Evolutionary conservation across 2,888 invertebrate genomes (phyloP).

Genomic region (Iphiclides podalirius): DNA sequence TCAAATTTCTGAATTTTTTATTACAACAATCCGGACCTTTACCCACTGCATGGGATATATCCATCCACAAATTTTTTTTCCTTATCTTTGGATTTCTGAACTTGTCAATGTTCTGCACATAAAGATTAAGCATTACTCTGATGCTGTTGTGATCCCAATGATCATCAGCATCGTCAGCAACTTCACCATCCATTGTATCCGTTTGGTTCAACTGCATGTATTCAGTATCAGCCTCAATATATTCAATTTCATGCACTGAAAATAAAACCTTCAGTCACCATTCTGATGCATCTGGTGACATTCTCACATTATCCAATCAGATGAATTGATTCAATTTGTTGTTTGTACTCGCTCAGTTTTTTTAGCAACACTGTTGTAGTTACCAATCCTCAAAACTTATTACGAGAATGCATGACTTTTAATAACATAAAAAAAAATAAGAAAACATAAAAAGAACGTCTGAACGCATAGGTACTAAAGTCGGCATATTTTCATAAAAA

Average conservation of each 20-base stretch:
- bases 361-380: neutral
- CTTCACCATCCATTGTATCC: conserved; percentile 51
- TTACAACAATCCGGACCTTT: conserved; percentile 67
- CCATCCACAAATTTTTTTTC: conserved; percentile 69
- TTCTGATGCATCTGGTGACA: conserved; percentile 21
- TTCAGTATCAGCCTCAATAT: conserved; percentile 51
- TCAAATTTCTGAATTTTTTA: conserved; percentile 70
- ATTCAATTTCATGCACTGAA: conserved; percentile 54
- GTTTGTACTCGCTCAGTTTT: neutral
- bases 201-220: conserved; percentile 53
- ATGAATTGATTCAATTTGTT: conserved; percentile 26
- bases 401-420: no score
- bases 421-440: neutral
- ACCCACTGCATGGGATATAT: conserved; percentile 56
- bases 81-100: conserved; percentile 69
- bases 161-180: conserved; percentile 58
- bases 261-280: conserved; percentile 39
- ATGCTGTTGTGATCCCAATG: conserved; percentile 64
- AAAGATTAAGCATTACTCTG: conserved; percentile 51
- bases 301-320: conserved; percentile 19
- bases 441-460: neutral
- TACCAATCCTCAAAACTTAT: neutral
- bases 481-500: no score
- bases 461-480: no score
- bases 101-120: conserved; percentile 61